Evolutionary conservation across 37 sponge, comb jelly and placozoan species (phyloP), one percentile per base, ranked within the genome.

Genomic region (Chondrosia reniformis): DNA sequence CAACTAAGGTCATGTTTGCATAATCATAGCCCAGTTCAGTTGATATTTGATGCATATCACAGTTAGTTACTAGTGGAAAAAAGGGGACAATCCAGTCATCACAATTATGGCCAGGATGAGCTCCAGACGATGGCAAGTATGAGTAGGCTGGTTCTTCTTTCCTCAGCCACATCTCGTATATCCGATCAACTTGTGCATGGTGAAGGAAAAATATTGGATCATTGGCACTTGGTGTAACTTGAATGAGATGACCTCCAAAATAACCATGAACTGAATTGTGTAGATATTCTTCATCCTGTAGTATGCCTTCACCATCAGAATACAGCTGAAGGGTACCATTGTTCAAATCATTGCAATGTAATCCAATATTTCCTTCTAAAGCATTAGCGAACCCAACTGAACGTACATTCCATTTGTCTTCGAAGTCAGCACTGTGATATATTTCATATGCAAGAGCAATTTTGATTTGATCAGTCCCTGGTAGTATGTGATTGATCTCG

Each of bases 161-260:
- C 38, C 25, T 6, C 43, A 85, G 31, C 86, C 86, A 85, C 67
- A 74, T 63, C 45, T 83, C 84, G 24, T 86, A 78, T 38, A 90
- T 46, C 33, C 84, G 76, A 56, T 90, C 91, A 27, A 85, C 44
- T 74, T 81, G 85, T 3, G 74, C 34, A 59, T 90, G 91, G 49
- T 90, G 91, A 4, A 82, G n/a, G 43, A 81, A 66, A 74, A 90
- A 90, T 0, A 86, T 65, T 27, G 91, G 91, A 44, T 90, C 91
- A 46, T 82, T 85, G 25, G 83, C 74, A 55, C 86, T 81, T 19
- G 83, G 67, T 40, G 83, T 71, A 0, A 83, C 80, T 55, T 73
- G 75, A 4, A 44, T 46, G 33, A 88, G 76, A 44, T 43, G n/a
- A 12, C 89, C 89, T 8, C 30, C 31, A 21, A 66, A 28, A 17